Percentiles rank a stretch among this genome's conserved stretches.
These are phyloP conservation scores for Ectemnius continuus DNA, from an alignment of 2,888 invertebrate genomes.

Conservation along the genomic window DNA sequence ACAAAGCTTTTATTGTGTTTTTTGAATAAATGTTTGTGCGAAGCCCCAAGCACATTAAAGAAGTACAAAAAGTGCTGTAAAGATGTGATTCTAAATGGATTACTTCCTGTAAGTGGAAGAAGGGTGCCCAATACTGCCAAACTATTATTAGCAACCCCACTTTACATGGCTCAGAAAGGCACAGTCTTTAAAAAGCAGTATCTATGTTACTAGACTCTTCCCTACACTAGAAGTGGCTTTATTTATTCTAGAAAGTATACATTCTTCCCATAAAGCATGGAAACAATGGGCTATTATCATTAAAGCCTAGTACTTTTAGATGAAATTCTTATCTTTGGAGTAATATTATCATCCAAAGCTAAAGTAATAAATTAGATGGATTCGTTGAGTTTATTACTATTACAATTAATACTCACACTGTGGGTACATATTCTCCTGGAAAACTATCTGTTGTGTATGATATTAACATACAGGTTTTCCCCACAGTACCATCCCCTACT, in stretches of 20 bases:
- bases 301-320: too few relatives aligned
- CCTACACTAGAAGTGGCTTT: constrained; percentile 7
- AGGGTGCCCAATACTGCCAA: constrained; percentile 59
- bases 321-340: too few relatives aligned
- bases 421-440: constrained; percentile 96
- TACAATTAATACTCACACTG: constrained; percentile 86
- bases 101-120: constrained; percentile 66
- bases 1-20: background rate
- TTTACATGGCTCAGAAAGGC: constrained; percentile 60
- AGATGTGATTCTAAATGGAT: constrained; percentile 67
- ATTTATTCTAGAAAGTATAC: too few relatives aligned
- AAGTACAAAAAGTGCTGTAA: constrained; percentile 53
- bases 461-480: constrained; percentile 96
- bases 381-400: too few relatives aligned
- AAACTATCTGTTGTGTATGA: constrained; percentile 96
- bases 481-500: constrained; percentile 95
- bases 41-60: constrained; percentile 19
- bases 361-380: too few relatives aligned
- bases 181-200: constrained; percentile 49
- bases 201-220: constrained; percentile 1
- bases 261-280: too few relatives aligned
- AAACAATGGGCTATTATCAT: too few relatives aligned
- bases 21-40: background rate
- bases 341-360: too few relatives aligned
- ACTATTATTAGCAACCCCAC: constrained; percentile 70